Conservation (phyloP, 2,888 invertebrate genomes). For the Tortricodes alternella region DNA sequence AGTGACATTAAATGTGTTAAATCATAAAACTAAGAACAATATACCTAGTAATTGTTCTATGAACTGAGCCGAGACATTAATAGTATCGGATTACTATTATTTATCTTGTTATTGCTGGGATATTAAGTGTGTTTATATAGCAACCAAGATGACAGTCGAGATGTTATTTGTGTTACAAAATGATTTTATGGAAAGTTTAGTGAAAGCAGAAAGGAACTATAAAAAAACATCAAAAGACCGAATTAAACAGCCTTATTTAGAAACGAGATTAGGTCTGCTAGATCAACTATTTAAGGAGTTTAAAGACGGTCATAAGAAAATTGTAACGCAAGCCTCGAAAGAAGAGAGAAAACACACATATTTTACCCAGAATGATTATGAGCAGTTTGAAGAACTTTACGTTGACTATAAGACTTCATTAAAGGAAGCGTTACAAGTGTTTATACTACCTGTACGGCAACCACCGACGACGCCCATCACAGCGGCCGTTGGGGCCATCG, state of each 20-base stretch:
- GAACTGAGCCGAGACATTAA: no score
- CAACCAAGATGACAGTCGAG: not conserved
- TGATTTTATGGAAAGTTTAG: not conserved
- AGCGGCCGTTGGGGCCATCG: no score
- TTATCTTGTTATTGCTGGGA: not conserved
- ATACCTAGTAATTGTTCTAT: not conserved
- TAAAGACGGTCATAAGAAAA: not conserved
- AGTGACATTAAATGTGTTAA: not conserved
- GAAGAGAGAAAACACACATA: not conserved
- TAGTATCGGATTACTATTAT: no score
- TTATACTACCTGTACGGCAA: not conserved
- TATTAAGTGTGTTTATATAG: not conserved
- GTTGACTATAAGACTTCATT: not conserved
- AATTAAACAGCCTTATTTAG: not conserved
- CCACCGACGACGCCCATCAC: not conserved
- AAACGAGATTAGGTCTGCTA: not conserved
- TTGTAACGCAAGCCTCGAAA: not conserved
- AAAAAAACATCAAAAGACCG: not conserved
- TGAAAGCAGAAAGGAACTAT: not conserved
- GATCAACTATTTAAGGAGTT: not conserved
- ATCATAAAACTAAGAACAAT: not conserved
- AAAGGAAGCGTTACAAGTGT: not conserved
- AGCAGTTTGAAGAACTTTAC: not conserved
- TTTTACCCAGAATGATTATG: not conserved
- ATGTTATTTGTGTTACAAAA: not conserved